Evolutionary conservation across 2,113 vertebrate genomes (phyloP).

Genomic region (Numida meleagris): DNA sequence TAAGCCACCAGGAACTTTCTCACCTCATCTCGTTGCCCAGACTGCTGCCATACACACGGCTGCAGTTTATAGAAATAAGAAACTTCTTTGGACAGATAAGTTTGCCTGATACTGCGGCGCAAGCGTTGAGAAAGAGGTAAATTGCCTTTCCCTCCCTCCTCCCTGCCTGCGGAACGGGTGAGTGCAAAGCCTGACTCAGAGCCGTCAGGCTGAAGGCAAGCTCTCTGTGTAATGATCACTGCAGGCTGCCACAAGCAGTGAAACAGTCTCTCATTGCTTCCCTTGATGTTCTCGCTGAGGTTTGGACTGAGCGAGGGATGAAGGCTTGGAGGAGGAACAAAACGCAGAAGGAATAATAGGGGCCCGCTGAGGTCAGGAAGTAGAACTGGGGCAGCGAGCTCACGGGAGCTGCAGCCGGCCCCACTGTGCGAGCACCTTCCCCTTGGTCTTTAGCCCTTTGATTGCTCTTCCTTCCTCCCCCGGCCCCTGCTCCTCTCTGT

Average conservation of each 20-base stretch:
- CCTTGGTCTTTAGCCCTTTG: not conserved
- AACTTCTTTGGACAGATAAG: not conserved
- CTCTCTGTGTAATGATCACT: not conserved
- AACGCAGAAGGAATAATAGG: not conserved
- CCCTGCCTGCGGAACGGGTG: not conserved
- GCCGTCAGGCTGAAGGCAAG: fast-evolving
- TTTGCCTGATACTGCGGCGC: not conserved
- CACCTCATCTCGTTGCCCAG: not conserved
- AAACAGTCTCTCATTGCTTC: not conserved
- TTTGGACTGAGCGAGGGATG: not conserved
- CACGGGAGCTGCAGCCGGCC: not conserved
- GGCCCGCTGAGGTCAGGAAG: not conserved
- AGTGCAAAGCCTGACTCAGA: not conserved
- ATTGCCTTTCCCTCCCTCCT: not conserved
- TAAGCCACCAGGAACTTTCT: not conserved
- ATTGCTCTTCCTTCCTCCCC: not conserved
- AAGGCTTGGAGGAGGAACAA: not conserved
- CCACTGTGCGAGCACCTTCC: slow-evolving; percentile 29
- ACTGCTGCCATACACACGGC: not conserved
- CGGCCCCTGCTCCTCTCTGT: not conserved
- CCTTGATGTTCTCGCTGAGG: not conserved
- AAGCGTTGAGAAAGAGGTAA: not conserved
- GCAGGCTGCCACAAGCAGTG: not conserved
- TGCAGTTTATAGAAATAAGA: not conserved
- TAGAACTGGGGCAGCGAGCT: slow-evolving; percentile 31